Conservation (phyloP, 2,888 invertebrate genomes). For the Tribolium freemani region DNA sequence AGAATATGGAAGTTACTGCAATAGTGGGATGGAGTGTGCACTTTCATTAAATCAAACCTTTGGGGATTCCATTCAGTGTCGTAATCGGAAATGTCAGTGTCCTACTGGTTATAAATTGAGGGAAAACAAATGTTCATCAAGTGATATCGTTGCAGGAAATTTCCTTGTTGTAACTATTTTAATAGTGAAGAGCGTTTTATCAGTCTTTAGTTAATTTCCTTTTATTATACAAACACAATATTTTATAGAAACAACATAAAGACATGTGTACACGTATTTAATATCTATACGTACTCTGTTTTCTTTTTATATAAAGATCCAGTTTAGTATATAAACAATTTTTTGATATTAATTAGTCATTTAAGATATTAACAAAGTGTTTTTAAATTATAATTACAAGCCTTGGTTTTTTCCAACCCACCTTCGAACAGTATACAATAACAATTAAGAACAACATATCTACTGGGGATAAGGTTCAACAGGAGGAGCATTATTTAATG, state of each 20-base stretch:
- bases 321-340: constrained; percentile 49
- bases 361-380: constrained; percentile 41
- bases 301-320: constrained; percentile 41
- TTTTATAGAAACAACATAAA: constrained; percentile 47
- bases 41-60: constrained; percentile 36
- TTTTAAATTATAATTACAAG: constrained; percentile 41
- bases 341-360: constrained; percentile 43
- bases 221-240: constrained; percentile 46
- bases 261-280: constrained; percentile 47
- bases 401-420: constrained; percentile 5
- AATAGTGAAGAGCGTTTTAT: constrained; percentile 13
- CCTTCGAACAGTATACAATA: constrained; percentile 26
- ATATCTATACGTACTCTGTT: constrained; percentile 44
- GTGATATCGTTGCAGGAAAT: constrained; percentile 10
- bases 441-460: constrained; percentile 37
- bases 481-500: constrained; percentile 25
- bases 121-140: constrained; percentile 43
- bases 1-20: constrained; percentile 53
- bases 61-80: constrained; percentile 51
- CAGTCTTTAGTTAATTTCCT: constrained; percentile 36
- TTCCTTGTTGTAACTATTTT: constrained; percentile 5
- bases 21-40: constrained; percentile 50
- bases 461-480: constrained; percentile 33
- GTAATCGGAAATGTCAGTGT: constrained; percentile 56
- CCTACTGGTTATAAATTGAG: constrained; percentile 44